Percentiles rank a stretch among this genome's conserved stretches.
These are phyloP conservation scores for Danionella dracula DNA, from an alignment of 2,797 vertebrate species.

Conservation along the genomic window DNA sequence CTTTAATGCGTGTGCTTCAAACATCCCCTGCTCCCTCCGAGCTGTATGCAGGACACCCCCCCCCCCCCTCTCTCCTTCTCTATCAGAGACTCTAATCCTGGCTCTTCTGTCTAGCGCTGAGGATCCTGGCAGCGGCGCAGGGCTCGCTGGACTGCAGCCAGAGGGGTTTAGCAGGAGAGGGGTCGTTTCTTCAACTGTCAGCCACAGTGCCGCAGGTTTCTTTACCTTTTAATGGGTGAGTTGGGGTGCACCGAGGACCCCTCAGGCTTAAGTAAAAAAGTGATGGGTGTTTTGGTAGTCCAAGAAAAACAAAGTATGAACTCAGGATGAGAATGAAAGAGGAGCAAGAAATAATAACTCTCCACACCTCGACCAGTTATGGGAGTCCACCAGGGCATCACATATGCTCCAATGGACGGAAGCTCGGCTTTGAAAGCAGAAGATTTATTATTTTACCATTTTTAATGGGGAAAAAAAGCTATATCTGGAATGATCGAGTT, in stretches of 20 bases:
- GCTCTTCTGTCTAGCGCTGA: conserved; percentile 26
- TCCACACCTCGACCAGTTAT: not conserved
- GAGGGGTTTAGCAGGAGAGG: conserved; percentile 7
- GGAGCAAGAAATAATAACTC: not conserved
- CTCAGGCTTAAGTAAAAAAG: not conserved
- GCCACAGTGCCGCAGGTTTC: conserved; percentile 9
- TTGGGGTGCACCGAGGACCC: not conserved
- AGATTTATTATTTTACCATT: no score
- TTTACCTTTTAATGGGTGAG: not conserved
- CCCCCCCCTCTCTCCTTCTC: not conserved
- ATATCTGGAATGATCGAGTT: no score
- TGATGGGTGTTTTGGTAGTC: not conserved
- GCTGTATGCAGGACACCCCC: no score
- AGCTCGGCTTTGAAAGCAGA: no score
- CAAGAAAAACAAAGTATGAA: conserved; percentile 7
- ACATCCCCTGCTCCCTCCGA: no score
- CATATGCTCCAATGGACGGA: no score
- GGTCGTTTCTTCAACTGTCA: conserved; percentile 29
- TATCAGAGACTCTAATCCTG: conserved; percentile 28
- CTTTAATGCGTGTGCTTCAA: no score
- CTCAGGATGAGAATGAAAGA: not conserved
- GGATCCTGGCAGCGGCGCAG: conserved; percentile 20
- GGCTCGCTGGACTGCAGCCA: conserved; percentile 23
- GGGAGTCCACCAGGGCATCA: no score
- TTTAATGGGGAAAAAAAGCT: no score